Evolutionary conservation across 2,113 vertebrate genomes (phyloP), one percentile per base, ranked within the genome.

Genomic region (Ploceus nigricollis): DNA sequence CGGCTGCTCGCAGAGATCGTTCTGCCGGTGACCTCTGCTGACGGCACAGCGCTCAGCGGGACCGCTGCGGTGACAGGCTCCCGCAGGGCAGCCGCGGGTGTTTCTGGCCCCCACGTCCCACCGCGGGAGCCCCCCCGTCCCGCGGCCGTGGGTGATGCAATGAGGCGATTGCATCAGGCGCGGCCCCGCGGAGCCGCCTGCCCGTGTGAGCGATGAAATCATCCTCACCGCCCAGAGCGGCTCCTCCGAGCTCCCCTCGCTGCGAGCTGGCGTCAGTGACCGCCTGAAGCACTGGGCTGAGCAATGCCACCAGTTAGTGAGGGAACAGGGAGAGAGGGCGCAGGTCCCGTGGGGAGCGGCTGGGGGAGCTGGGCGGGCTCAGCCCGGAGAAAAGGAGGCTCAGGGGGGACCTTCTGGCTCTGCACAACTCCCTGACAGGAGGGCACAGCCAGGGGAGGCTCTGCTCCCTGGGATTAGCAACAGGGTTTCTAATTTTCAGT

Each of bases 401-500:
- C 53, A 2, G 53, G 13, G 15, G 45, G 39, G 2, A 19, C 7
- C 16, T 24, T 31, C 0, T 30, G 27, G 2, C 11, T 60, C 53
- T 68, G 24, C n/a, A 24, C 33, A 53, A 5, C 13, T 66, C 39
- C 47, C 51, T 60, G 78, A 15, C 45, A 45, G 45, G 28, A 75
- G 39, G 24, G 28, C 5, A 1, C 45, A 65, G 50, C 33, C 5
- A 1, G 2, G 7, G 5, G 12, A 1, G 31, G 53, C 19, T 66
- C 3, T 82, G 45, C 37, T 51, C 22, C 27, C 18, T 12, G 24
- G 28, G 39, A 82, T 15, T 10, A n/a, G 27, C 1, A 15, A 66
- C 27, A 12, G 37, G 33, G n/a, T n/a, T n/a, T n/a, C n/a, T n/a
- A n/a, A n/a, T n/a, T n/a, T n/a, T n/a, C n/a, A n/a, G n/a, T n/a